Evolutionary conservation across 1,140 invertebrate species (phyloP).

Genomic region (Harpegnathos saltator): DNA sequence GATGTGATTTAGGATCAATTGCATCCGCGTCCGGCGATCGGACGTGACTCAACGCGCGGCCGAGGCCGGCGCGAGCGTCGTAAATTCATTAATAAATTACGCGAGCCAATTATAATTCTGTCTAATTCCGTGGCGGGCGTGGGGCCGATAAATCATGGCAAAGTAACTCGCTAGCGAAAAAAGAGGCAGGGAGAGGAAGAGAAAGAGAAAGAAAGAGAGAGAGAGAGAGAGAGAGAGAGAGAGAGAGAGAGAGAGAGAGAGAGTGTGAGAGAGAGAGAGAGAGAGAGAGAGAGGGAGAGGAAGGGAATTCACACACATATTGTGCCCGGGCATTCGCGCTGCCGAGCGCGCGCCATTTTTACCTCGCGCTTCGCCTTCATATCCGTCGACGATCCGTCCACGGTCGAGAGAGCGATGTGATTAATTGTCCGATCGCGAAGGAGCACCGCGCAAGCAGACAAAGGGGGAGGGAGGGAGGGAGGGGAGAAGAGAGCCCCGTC

Average conservation of each 20-base stretch:
- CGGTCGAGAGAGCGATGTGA: conserved; percentile 8
- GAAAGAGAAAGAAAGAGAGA: background rate
- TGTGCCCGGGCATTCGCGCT: conserved; percentile 2
- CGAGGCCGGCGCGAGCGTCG: conserved; percentile 58
- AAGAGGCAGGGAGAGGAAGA: background rate
- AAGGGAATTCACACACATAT: conserved; percentile 9
- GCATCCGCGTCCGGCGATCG: conserved; percentile 38
- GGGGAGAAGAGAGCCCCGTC: background rate
- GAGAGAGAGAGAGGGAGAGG: background rate
- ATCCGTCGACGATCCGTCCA: conserved; percentile 12
- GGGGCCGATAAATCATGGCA: conserved; percentile 76
- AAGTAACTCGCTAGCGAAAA: conserved; percentile 64
- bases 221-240: background rate
- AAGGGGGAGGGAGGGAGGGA: too few relatives aligned
- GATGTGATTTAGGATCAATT: conserved; percentile 67
- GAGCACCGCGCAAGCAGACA: too few relatives aligned
- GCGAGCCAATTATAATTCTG: conserved; percentile 80
- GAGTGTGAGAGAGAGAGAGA: background rate
- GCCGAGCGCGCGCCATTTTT: conserved; percentile 1
- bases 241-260: background rate
- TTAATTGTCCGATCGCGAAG: conserved; percentile 10
- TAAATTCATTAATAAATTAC: conserved; percentile 81
- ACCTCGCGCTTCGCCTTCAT: conserved; percentile 1
- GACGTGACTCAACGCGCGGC: conserved; percentile 1
- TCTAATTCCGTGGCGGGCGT: conserved; percentile 75